These are phyloP conservation scores for Troides aeacus DNA, from an alignment of 2,888 invertebrate genomes.

Conservation along the genomic window DNA sequence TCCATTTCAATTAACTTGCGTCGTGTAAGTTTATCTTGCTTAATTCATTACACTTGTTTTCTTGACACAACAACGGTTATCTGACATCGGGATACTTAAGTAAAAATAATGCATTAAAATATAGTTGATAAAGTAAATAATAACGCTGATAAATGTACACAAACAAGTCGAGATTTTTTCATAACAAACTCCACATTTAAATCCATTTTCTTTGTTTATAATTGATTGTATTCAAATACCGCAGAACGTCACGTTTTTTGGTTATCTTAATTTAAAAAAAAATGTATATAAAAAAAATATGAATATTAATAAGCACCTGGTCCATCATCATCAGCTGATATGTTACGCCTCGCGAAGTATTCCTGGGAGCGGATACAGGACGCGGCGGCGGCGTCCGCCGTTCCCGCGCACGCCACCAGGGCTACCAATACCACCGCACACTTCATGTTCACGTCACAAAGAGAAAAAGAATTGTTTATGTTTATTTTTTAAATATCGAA, in stretches of 20 bases:
- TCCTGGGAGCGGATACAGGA: constrained; percentile 60
- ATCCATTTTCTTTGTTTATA: constrained; percentile 10
- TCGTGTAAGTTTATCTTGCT: background rate
- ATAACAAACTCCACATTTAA: constrained; percentile 5
- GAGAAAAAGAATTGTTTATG: constrained; percentile 34
- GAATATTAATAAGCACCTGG: constrained; percentile 61
- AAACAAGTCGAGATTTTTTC: background rate
- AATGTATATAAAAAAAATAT: background rate
- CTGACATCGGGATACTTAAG: constrained; percentile 6
- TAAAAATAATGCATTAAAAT: constrained; percentile 10
- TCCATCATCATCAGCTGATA: constrained; percentile 72
- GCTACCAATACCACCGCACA: constrained; percentile 63
- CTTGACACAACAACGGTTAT: constrained; percentile 5
- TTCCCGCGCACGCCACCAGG: constrained; percentile 53
- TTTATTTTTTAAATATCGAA: constrained; percentile 49
- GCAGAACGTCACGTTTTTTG: background rate
- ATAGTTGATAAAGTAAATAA: constrained; percentile 8
- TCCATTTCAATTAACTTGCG: background rate
- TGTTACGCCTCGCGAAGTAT: constrained; percentile 69
- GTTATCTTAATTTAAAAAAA: background rate
- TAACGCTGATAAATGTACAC: constrained; percentile 5
- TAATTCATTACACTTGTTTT: constrained; percentile 6
- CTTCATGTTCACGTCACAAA: constrained; percentile 66
- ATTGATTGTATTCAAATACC: background rate
- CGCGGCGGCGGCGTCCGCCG: constrained; percentile 51